Percentiles rank a stretch among this genome's conserved stretches.
Conservation (phyloP, 2,888 invertebrate species). For the Chalcosyrphus nemorum region DNA sequence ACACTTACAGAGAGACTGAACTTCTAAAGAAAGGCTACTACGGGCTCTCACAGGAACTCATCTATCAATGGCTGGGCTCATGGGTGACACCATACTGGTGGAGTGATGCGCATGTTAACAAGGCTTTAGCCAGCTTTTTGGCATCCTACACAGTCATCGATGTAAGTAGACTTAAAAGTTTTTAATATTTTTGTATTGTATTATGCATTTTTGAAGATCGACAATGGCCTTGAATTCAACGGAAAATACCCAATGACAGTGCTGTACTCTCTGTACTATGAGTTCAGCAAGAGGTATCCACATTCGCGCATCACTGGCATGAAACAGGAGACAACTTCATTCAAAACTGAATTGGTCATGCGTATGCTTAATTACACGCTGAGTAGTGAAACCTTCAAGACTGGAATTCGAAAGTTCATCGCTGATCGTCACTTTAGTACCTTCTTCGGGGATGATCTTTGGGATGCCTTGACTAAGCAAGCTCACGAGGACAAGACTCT, state of each 20-base stretch:
- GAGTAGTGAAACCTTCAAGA: conserved; percentile 89
- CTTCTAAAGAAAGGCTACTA: conserved; percentile 86
- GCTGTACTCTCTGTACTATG: conserved; percentile 90
- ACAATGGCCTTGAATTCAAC: conserved; percentile 88
- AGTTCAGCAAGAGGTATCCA: conserved; percentile 90
- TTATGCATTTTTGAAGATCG: conserved; percentile 84
- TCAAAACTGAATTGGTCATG: conserved; percentile 90
- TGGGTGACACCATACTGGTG: conserved; percentile 90
- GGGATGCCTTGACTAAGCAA: conserved; percentile 88
- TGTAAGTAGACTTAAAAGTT: conserved; percentile 80
- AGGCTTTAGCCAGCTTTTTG: conserved; percentile 89
- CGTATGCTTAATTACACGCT: conserved; percentile 95
- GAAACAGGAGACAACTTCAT: conserved; percentile 87
- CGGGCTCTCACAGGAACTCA: conserved; percentile 87
- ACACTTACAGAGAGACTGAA: conserved; percentile 87
- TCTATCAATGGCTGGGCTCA: conserved; percentile 91
- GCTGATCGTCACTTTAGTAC: conserved; percentile 87
- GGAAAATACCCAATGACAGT: conserved; percentile 92
- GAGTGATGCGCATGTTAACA: conserved; percentile 89
- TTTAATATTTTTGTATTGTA: conserved; percentile 14
- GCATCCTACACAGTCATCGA: conserved; percentile 88
- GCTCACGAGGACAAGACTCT: conserved; percentile 85
- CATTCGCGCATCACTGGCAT: conserved; percentile 90
- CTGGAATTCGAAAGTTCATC: conserved; percentile 88
- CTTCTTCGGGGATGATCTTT: conserved; percentile 91